Evolutionary conservation across 2,888 invertebrate species (phyloP).

Genomic region (Busseola fusca): DNA sequence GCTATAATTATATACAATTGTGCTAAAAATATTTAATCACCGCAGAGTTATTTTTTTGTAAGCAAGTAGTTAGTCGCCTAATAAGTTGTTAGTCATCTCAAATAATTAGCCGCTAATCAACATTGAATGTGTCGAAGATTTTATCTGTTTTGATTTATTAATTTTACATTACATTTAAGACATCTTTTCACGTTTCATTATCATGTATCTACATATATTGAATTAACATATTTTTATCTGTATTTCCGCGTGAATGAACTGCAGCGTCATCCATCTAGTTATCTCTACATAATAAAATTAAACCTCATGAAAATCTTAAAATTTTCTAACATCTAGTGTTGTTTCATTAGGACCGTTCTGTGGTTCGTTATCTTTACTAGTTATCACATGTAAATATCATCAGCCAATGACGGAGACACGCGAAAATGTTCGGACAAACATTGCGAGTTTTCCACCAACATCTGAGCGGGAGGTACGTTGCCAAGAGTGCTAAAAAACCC

Average conservation of each 20-base stretch:
- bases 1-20: too few relatives aligned
- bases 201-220: conserved; percentile 18
- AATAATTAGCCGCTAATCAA: too few relatives aligned
- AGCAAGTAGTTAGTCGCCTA: too few relatives aligned
- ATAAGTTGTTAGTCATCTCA: too few relatives aligned
- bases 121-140: background rate
- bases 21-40: too few relatives aligned
- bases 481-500: conserved; percentile 18
- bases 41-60: too few relatives aligned
- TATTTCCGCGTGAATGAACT: conserved; percentile 24
- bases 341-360: conserved; percentile 55
- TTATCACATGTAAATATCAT: conserved; percentile 77
- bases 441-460: conserved; percentile 49
- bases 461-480: conserved; percentile 44
- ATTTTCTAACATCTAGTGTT: conserved; percentile 1
- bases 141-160: too few relatives aligned
- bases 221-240: conserved; percentile 28
- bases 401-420: conserved; percentile 64
- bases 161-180: conserved; percentile 1
- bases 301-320: conserved; percentile 23
- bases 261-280: conserved; percentile 17
- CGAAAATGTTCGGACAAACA: conserved; percentile 68
- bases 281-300: conserved; percentile 21
- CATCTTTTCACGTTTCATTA: conserved; percentile 1
- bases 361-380: conserved; percentile 70